Conservation (phyloP, 37 sponge, comb jelly and placozoan genomes). For the Hexactinellida sp. region DNA sequence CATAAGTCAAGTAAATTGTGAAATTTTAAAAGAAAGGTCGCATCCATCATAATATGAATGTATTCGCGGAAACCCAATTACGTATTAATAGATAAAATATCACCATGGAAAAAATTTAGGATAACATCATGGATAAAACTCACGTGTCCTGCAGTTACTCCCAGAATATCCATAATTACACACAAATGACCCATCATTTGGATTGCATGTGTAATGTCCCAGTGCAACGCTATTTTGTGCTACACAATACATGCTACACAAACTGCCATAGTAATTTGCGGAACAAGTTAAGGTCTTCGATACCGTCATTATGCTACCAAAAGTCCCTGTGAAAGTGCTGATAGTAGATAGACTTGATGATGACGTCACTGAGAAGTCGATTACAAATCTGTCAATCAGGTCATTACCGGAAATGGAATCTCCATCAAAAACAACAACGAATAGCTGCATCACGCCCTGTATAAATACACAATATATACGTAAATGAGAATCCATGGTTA, state of each 20-base stretch:
- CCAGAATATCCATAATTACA: neutral
- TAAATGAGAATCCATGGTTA: too few species aligned
- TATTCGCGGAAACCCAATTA: too few species aligned
- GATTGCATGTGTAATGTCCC: neutral
- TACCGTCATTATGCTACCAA: neutral
- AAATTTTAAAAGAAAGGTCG: too few species aligned
- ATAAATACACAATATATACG: neutral
- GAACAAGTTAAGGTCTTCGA: neutral
- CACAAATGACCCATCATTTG: neutral
- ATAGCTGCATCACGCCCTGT: neutral
- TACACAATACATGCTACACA: neutral
- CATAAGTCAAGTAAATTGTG: too few species aligned
- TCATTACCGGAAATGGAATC: neutral
- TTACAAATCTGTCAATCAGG: neutral
- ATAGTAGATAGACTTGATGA: neutral
- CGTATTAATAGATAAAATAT: too few species aligned
- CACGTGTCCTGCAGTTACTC: neutral
- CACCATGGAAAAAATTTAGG: too few species aligned
- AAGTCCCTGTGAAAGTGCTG: neutral
- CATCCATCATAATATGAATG: too few species aligned
- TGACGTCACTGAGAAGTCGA: neutral
- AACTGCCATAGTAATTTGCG: neutral
- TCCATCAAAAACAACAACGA: neutral
- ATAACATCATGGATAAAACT: too few species aligned
- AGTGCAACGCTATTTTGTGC: neutral